Percentiles rank a stretch among this genome's conserved stretches.
phyloP scores from a whole-genome alignment of 2,888 invertebrate species.

The Drosophila picticornis region DNA sequence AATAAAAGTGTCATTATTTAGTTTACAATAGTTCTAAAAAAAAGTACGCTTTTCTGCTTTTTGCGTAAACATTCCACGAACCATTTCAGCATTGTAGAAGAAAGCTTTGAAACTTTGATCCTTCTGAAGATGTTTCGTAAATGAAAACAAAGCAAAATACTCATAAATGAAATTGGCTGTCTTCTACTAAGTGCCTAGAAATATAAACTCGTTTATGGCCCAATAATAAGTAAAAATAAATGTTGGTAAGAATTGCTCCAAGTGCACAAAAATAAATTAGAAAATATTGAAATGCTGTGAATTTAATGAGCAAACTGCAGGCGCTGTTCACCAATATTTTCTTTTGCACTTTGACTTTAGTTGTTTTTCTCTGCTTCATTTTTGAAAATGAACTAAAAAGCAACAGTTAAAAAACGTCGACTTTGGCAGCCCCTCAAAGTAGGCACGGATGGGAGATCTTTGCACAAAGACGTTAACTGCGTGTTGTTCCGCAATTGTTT shows the following conservation, averaged over 20 bases:
- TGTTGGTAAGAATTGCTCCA: neutral
- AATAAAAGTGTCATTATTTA: neutral
- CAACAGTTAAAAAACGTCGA: slow-evolving; percentile 23
- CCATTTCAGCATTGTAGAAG: neutral
- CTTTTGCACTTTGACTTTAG: slow-evolving; percentile 32
- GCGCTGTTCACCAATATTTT: slow-evolving; percentile 39
- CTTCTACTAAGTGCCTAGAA: neutral
- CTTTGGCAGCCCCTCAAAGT: slow-evolving; percentile 13
- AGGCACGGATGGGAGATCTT: slow-evolving; percentile 3
- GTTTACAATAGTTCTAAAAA: neutral
- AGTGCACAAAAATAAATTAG: slow-evolving; percentile 3
- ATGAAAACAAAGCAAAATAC: neutral
- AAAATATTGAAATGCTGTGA: slow-evolving; percentile 33
- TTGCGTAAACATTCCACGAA: neutral
- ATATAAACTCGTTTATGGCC: neutral
- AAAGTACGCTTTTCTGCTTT: neutral
- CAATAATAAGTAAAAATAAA: neutral
- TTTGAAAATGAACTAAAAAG: slow-evolving; percentile 1
- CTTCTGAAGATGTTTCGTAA: neutral
- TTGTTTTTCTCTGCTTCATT: slow-evolving; percentile 16
- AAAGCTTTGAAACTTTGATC: neutral
- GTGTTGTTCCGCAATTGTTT: slow-evolving; percentile 32
- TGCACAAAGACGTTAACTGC: slow-evolving; percentile 28
- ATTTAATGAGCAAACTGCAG: slow-evolving; percentile 41
- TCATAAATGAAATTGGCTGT: neutral